A percentile compares a stretch with the other conserved stretches of the same genome.
Evolutionary conservation across 1,140 invertebrate species (phyloP).

Genomic region (Olivierus martensii): DNA sequence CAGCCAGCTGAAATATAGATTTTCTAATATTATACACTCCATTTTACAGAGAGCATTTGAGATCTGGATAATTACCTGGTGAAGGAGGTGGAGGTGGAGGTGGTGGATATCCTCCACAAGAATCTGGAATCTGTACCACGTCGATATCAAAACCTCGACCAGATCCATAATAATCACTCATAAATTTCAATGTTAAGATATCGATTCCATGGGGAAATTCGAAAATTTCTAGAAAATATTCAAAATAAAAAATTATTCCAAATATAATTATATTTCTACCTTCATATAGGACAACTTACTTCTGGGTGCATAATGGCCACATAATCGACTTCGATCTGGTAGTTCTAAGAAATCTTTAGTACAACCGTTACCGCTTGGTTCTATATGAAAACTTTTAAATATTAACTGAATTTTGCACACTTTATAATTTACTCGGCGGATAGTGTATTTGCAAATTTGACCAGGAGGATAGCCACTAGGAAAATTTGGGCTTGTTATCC

Average conservation of each 20-base stretch:
- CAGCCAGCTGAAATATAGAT: neutral
- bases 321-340: conserved; percentile 15
- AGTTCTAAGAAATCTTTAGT: conserved; percentile 19
- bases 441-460: conserved; percentile 18
- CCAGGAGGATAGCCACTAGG: conserved; percentile 19
- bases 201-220: conserved; percentile 11
- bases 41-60: neutral
- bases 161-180: conserved; percentile 15
- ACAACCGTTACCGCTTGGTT: conserved; percentile 8
- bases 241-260: neutral
- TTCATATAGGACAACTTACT: conserved; percentile 2
- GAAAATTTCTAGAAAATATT: conserved; percentile 2
- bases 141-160: conserved; percentile 21
- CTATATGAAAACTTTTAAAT: conserved; percentile 21
- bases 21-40: too few species aligned
- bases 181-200: conserved; percentile 14
- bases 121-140: conserved; percentile 17
- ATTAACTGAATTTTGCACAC: conserved; percentile 20
- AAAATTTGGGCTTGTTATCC: conserved; percentile 18
- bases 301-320: conserved; percentile 8
- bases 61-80: neutral
- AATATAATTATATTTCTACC: too few species aligned
- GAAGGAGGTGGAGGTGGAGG: neutral
- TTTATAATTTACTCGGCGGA: conserved; percentile 13
- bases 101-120: conserved; percentile 7